phyloP scores from a whole-genome alignment of 2,113 vertebrate species.

The Tympanuchus pallidicinctus region DNA sequence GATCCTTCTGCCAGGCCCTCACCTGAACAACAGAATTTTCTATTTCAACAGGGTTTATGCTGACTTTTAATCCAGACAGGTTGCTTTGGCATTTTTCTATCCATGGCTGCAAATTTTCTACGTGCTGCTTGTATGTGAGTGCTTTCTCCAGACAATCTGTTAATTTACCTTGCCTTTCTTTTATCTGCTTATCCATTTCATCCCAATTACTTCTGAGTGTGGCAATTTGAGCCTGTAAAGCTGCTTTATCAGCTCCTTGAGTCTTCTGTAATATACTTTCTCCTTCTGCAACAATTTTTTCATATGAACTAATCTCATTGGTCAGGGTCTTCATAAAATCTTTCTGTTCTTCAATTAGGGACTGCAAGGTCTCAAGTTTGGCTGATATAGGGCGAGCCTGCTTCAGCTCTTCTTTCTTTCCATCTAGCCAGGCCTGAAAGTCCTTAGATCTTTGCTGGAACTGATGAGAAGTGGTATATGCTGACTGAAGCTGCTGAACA shows the following conservation, averaged over 20 bases:
- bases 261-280: conserved; percentile 90
- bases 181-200: conserved; percentile 84
- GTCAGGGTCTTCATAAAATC: conserved; percentile 79
- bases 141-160: conserved; percentile 86
- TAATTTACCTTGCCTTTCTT: conserved; percentile 83
- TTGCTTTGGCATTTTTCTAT: conserved; percentile 86
- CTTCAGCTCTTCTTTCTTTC: conserved; percentile 84
- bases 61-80: conserved; percentile 77
- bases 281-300: conserved; percentile 86
- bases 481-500: conserved; percentile 90
- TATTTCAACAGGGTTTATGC: conserved; percentile 79
- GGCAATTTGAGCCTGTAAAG: conserved; percentile 87
- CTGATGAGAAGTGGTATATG: conserved; percentile 91
- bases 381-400: conserved; percentile 82
- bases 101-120: conserved; percentile 87
- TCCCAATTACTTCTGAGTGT: conserved; percentile 88
- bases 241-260: conserved; percentile 89
- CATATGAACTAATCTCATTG: conserved; percentile 82
- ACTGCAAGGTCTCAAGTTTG: conserved; percentile 82
- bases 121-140: conserved; percentile 85
- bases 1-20: conserved; percentile 90
- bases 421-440: conserved; percentile 89
- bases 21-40: conserved; percentile 85
- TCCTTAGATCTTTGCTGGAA: conserved; percentile 95
- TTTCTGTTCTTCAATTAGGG: conserved; percentile 84